Base-by-base conservation (phyloP, 53 echinoderm and acorn worm species). In the Paracentrotus lividus region DNA sequence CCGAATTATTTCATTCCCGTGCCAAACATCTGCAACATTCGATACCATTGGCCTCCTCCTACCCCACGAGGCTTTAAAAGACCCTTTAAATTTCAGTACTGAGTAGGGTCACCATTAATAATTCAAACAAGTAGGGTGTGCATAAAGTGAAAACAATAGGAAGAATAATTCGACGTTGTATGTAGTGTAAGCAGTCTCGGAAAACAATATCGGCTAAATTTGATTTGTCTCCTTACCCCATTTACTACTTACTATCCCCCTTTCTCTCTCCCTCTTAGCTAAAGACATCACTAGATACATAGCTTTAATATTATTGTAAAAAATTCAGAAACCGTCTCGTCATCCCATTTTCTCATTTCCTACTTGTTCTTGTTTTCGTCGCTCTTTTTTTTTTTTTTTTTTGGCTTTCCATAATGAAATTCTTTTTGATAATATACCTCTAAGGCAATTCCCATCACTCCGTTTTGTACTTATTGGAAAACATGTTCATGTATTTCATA, bases 21-120 rank as follows among this genome's bases (percentile, higher is more conserved):
- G 81, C 24, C 23, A 78, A 78, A 78, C 88, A 88, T 88, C 88
- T 88, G 88, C 88, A 23, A 42, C 65, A 64, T 26, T 20, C 88
- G 65, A 88, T 88, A 55, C 36, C 0, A 88, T 7, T 21, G 23
- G 64, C 42, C 88, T 59, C 33, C 88, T 59, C 55, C 81, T 20
- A 24, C 81, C 43, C 3, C 8, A 24, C 47, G 24, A 44, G n/a
- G 44, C 45, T 47, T n/a, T 78, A 38, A 42, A 26, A 47, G n/a
- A 47, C 47, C n/a, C 7, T 45, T 78, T 78, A 78, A 78, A 78
- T 78, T 43, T 36, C 18, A 18, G 34, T 69, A 40, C 18, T 18
- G 16, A 31, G 69, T 34, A 1, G 16, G 14, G 38, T 69, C 40
- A 34, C 38, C 38, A 69, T 3, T 15, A 5, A 61, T 61, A 61